Conservation (phyloP, 1,140 invertebrate species). For the Cephus cinctus region DNA sequence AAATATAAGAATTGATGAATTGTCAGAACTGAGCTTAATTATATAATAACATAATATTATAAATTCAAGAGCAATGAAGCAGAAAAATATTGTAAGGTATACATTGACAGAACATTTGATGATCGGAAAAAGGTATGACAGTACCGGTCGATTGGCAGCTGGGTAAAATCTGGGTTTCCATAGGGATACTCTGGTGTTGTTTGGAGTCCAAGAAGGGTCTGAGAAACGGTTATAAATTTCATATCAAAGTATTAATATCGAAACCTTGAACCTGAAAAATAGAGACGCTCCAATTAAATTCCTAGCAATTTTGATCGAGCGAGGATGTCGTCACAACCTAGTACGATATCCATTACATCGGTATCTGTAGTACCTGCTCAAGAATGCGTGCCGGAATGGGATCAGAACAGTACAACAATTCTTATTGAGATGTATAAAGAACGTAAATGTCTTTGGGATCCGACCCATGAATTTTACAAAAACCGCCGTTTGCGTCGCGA, state of each 20-base stretch:
- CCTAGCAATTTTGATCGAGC: not conserved
- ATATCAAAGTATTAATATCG: not conserved
- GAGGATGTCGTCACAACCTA: not conserved
- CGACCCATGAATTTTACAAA: constrained; percentile 1
- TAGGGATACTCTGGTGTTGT: constrained; percentile 5
- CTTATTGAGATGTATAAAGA: constrained; percentile 3
- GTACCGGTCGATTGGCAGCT: not conserved
- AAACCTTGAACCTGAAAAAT: too few species aligned
- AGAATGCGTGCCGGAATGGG: constrained; percentile 1
- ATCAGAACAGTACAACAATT: constrained; percentile 1
- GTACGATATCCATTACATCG: too few species aligned
- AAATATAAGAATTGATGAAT: too few species aligned
- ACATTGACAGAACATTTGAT: too few species aligned
- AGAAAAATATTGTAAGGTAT: too few species aligned
- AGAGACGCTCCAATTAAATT: too few species aligned
- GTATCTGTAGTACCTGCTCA: not conserved
- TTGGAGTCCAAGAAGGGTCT: not conserved
- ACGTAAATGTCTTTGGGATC: not conserved
- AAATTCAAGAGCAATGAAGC: too few species aligned
- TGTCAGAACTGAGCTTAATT: too few species aligned
- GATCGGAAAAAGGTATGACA: too few species aligned
- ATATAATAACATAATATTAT: too few species aligned
- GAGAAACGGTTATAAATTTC: not conserved
- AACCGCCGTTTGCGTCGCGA: not conserved
- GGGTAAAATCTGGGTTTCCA: not conserved